Conservation (phyloP, 2,113 vertebrate genomes). For the Plecotus auritus region DNA sequence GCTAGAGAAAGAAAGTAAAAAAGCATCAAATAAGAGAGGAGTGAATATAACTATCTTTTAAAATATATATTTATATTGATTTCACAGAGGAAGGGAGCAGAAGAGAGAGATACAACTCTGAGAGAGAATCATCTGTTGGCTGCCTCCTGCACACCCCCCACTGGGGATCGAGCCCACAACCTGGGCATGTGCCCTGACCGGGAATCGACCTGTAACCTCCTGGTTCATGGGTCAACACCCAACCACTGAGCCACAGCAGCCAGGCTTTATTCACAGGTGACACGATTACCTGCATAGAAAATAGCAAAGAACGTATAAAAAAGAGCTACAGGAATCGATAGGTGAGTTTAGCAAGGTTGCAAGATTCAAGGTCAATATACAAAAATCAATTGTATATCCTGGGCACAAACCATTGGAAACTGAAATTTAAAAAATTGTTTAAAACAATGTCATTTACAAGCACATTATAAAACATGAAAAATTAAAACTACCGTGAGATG, state of each 20-base stretch:
- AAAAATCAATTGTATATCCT: not conserved
- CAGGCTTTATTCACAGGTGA: not conserved
- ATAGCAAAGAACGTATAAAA: not conserved
- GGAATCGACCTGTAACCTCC: too few relatives aligned
- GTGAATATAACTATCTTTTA: not conserved
- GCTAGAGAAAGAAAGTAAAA: not conserved
- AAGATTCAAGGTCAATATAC: not conserved
- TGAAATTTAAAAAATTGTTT: not conserved
- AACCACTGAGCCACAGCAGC: too few relatives aligned
- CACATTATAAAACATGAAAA: constrained; percentile 2
- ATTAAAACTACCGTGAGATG: not conserved
- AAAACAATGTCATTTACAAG: not conserved
- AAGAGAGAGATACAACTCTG: too few relatives aligned
- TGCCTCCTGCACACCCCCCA: too few relatives aligned
- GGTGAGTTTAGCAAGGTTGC: not conserved
- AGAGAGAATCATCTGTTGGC: too few relatives aligned
- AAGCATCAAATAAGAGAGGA: not conserved
- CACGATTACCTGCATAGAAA: not conserved
- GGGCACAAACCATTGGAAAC: not conserved
- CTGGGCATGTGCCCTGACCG: too few relatives aligned
- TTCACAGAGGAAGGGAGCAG: too few relatives aligned
- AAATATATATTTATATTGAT: too few relatives aligned
- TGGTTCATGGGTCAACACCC: too few relatives aligned
- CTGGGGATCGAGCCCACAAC: too few relatives aligned
- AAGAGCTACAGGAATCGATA: not conserved